These are phyloP conservation scores for Micronycteris hirsuta DNA, from an alignment of 2,113 vertebrate species.

Conservation along the genomic window DNA sequence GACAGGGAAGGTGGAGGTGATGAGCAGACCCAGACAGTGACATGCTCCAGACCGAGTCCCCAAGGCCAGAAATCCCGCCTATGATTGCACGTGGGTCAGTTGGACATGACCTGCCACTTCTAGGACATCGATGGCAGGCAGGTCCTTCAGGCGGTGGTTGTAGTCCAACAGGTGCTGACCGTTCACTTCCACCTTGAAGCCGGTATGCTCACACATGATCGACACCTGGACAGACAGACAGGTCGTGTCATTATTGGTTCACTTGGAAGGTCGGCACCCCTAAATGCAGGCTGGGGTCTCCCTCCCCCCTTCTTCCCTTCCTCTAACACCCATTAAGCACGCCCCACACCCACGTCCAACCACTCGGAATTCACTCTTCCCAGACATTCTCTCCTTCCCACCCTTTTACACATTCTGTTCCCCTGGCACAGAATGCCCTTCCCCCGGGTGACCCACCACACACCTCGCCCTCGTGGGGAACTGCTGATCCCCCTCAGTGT, in stretches of 20 bases:
- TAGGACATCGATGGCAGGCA: slow-evolving; percentile 30
- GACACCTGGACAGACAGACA: slow-evolving; percentile 42
- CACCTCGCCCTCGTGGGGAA: too few relatives aligned
- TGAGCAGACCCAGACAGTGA: neutral
- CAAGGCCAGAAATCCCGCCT: neutral
- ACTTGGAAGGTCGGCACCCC: neutral
- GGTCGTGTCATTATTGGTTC: fast-evolving
- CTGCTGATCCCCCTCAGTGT: too few relatives aligned
- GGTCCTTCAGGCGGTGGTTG: neutral
- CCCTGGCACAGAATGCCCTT: too few relatives aligned
- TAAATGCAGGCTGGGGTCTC: too few relatives aligned
- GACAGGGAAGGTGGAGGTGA: neutral
- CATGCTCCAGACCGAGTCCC: fast-evolving
- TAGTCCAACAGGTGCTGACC: slow-evolving; percentile 53
- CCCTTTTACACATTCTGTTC: too few relatives aligned
- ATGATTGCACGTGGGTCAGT: slow-evolving; percentile 36
- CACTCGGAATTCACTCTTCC: too few relatives aligned
- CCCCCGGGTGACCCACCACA: too few relatives aligned
- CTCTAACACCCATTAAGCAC: too few relatives aligned
- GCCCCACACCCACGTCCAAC: too few relatives aligned
- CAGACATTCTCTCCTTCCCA: too few relatives aligned
- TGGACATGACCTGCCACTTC: slow-evolving; percentile 47
- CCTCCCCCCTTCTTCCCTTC: too few relatives aligned
- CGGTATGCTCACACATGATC: slow-evolving; percentile 57
- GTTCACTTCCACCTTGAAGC: slow-evolving; percentile 36